Base-by-base conservation (phyloP, 2,888 invertebrate genomes). In the Caenorhabditis sulstoni region DNA sequence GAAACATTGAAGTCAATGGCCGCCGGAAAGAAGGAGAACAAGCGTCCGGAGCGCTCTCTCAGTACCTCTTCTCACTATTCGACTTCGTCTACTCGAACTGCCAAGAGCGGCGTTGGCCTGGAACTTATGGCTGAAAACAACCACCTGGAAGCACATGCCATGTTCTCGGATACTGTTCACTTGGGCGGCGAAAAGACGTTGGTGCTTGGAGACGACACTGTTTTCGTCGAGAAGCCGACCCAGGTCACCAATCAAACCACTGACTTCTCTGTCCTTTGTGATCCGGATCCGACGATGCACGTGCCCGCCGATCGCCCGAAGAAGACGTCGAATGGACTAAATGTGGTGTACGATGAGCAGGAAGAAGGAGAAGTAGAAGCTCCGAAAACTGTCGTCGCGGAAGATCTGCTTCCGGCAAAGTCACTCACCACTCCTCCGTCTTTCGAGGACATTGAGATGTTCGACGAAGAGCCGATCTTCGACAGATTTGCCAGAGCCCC, bases 131-230 rank as follows among this genome's bases (percentile, higher is more conserved):
- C 74, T 11, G 74, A 79, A 16, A 70, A 68, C 23, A 71, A 79
- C 14, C 67, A 62, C 47, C 47, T 66, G 11, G 79, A 79, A 29
- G 79, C 79, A 1, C 74, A 66, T 37, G 79, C 79, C 4, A 58
- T 68, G 64, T 79, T 79, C 53, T 79, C 79, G 0, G 79, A 79
- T 8, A 79, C 79, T 14, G 68, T 79, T 49, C 79, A 75, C 47
- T 20, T 79, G 11, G 73, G 57, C 0, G 23, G 41, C 16, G 67
- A 75, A 9, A 75, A 67, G 20, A 75, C 75, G 1, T 12, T 75
- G 37, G 44, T 57, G 2, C 7, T 61, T 5, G 49, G 12, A 2
- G 62, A 75, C 11, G 75, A 75, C 22, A 14, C 41, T 1, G 41
- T 22, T 8, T n/a, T 58, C 4, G 7, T 45, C 0, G 58, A 45